Evolutionary conservation across 2,888 invertebrate genomes (phyloP).

Genomic region (Bellardia pandia): DNA sequence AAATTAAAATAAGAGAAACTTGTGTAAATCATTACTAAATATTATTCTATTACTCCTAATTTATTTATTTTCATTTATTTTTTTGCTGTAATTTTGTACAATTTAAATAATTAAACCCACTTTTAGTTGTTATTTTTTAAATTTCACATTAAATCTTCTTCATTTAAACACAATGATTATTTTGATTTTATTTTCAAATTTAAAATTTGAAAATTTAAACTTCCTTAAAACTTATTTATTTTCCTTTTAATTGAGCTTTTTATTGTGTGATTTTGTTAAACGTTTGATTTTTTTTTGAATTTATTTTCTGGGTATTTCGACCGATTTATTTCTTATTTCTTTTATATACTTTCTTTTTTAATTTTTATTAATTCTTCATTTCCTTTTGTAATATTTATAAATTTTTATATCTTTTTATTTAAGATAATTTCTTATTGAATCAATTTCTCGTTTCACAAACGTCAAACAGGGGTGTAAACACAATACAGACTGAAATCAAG

Average conservation of each 20-base stretch:
- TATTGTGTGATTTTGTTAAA: not conserved
- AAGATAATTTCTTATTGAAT: constrained; percentile 32
- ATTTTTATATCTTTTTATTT: constrained; percentile 42
- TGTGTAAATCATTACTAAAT: not conserved
- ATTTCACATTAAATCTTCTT: constrained; percentile 16
- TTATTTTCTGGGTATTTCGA: not conserved
- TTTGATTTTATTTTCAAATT: constrained; percentile 22
- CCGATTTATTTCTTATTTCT: constrained; percentile 57
- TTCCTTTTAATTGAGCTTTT: constrained; percentile 21
- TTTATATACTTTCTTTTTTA: constrained; percentile 22
- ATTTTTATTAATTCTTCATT: constrained; percentile 42
- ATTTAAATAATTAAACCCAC: constrained; percentile 33
- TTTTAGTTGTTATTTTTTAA: constrained; percentile 5
- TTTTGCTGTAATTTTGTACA: not conserved
- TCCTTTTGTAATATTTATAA: constrained; percentile 21
- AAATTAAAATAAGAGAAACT: not conserved
- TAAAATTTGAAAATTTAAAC: constrained; percentile 8
- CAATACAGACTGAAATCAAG: constrained; percentile 81
- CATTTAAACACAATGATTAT: constrained; percentile 21
- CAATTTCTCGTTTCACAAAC: constrained; percentile 77
- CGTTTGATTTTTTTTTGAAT: constrained; percentile 48
- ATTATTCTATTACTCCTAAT: not conserved
- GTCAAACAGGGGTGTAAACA: constrained; percentile 82
- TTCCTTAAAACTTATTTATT: not conserved
- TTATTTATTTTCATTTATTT: not conserved